These are phyloP conservation scores for Macropodus opercularis DNA, from an alignment of 2,797 vertebrate genomes.

Conservation along the genomic window DNA sequence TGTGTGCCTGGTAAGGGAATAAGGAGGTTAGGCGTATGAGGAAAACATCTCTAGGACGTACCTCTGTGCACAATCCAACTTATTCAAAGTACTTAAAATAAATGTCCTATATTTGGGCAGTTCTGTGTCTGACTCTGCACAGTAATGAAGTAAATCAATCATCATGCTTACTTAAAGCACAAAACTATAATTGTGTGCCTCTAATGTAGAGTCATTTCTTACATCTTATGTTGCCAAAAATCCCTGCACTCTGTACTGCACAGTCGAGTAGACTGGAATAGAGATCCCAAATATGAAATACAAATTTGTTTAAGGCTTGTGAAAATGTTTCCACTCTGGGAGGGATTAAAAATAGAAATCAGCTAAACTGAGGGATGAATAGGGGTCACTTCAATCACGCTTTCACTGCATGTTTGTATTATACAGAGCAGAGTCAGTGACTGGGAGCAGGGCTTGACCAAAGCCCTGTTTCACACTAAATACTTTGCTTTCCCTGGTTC, in stretches of 20 bases:
- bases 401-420: conserved; percentile 72
- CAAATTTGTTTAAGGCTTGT: conserved; percentile 73
- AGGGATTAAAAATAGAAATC: conserved; percentile 78
- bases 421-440: conserved; percentile 57
- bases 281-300: conserved; percentile 70
- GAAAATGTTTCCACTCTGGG: conserved; percentile 73
- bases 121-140: conserved; percentile 60
- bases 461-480: conserved; percentile 69
- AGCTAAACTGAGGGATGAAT: conserved; percentile 60
- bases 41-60: conserved; percentile 60
- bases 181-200: conserved; percentile 29
- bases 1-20: conserved; percentile 28
- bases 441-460: conserved; percentile 50
- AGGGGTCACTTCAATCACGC: conserved; percentile 72
- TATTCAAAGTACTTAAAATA: conserved; percentile 75
- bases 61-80: conserved; percentile 62
- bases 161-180: conserved; percentile 43
- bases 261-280: conserved; percentile 46
- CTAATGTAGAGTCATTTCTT: conserved; percentile 49
- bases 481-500: conserved; percentile 62
- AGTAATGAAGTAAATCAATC: conserved; percentile 73
- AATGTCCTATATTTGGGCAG: conserved; percentile 75
- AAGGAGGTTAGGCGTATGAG: conserved; percentile 54
- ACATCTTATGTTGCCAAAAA: conserved; percentile 44
- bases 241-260: conserved; percentile 51